These are phyloP conservation scores for Spisula subtruncata DNA, from an alignment of 2,888 invertebrate genomes.

Conservation along the genomic window DNA sequence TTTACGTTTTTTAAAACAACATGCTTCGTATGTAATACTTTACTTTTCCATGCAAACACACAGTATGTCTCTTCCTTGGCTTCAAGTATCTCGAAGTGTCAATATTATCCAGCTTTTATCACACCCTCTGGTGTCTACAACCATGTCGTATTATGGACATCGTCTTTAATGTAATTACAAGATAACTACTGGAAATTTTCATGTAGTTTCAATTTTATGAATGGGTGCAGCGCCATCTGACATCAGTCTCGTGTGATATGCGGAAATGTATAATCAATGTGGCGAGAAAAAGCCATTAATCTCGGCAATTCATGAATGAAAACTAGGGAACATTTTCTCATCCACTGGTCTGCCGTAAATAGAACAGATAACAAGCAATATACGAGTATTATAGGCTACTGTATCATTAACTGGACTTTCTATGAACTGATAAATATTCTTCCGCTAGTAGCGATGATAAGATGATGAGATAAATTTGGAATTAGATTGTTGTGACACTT, in stretches of 20 bases:
- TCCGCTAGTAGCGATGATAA: not conserved
- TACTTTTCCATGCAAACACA: not conserved
- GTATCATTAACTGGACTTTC: not conserved
- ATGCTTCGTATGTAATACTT: not conserved
- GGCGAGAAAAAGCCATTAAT: not conserved
- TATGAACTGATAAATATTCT: not conserved
- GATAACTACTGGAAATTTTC: not conserved
- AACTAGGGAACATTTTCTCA: not conserved
- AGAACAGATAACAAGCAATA: not conserved
- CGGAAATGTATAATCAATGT: not conserved
- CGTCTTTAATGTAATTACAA: not conserved
- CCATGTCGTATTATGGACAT: not conserved
- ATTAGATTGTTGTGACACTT: conserved; percentile 12
- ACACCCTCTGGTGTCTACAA: not conserved
- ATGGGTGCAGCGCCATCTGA: conserved; percentile 7
- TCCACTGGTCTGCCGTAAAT: not conserved
- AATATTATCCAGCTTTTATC: not conserved
- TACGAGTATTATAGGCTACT: not conserved
- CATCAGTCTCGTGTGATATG: not conserved
- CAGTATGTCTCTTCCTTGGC: not conserved
- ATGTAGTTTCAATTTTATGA: conserved; percentile 26
- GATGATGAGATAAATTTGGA: not conserved
- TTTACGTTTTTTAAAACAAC: not conserved
- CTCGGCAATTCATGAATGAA: conserved; percentile 4
- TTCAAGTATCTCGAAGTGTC: not conserved